Conservation (phyloP, 2,113 vertebrate species). For the Ardeotis arabs region DNA sequence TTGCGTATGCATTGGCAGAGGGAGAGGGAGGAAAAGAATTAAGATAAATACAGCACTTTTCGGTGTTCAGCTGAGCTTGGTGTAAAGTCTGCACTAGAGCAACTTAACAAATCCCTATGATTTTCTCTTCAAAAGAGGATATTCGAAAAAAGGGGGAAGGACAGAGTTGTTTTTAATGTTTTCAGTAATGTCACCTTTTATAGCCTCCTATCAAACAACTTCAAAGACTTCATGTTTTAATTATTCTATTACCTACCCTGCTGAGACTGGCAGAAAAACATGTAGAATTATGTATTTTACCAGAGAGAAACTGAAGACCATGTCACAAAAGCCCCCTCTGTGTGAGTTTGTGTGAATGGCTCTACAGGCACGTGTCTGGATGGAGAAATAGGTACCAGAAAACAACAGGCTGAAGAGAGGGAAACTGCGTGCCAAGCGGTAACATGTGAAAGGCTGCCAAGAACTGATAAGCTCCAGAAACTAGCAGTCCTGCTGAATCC, state of each 20-base stretch:
- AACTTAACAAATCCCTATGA: not conserved
- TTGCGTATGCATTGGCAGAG: not conserved
- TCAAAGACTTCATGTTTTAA: not conserved
- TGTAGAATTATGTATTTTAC: not conserved
- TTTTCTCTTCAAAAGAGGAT: not conserved
- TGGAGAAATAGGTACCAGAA: not conserved
- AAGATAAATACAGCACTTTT: constrained; percentile 30
- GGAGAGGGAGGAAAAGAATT: constrained; percentile 10
- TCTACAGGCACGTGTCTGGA: not conserved
- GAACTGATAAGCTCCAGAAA: not conserved
- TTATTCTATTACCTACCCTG: not conserved
- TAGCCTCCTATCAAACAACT: not conserved
- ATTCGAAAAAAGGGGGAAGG: not conserved
- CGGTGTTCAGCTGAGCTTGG: not conserved
- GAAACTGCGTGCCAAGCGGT: fast-evolving
- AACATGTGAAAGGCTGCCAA: not conserved
- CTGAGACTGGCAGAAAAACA: not conserved
- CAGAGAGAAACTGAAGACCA: not conserved
- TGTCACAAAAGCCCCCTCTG: not conserved
- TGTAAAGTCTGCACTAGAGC: not conserved
- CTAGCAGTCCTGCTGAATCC: not conserved
- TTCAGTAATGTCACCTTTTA: not conserved
- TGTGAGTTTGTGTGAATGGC: not conserved
- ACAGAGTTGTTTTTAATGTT: not conserved
- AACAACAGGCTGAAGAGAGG: not conserved